These are phyloP conservation scores for Anhinga rufa DNA, from an alignment of 2,113 vertebrate genomes.

Conservation along the genomic window DNA sequence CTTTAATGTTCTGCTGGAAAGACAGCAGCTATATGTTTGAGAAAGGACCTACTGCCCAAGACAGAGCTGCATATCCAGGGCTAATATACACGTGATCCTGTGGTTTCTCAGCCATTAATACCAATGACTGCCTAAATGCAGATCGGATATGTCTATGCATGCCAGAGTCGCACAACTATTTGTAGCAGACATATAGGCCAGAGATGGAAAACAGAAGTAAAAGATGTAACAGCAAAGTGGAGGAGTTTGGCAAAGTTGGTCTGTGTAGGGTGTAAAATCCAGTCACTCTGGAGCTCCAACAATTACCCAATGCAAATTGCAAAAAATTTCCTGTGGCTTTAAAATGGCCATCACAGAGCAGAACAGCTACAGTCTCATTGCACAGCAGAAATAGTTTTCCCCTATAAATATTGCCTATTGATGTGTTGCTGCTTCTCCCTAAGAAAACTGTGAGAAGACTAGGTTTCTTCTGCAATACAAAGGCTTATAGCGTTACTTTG, in stretches of 20 bases:
- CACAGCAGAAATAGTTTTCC: not conserved
- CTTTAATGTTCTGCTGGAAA: not conserved
- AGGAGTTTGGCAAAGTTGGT: not conserved
- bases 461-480: not conserved
- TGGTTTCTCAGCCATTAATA: not conserved
- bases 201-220: not conserved
- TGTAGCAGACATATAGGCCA: too few relatives aligned
- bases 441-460: not conserved
- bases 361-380: not conserved
- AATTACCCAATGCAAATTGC: not conserved
- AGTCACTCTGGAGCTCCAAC: not conserved
- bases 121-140: not conserved
- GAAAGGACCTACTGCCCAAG: not conserved
- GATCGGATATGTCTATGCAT: rapidly evolving
- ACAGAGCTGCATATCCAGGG: not conserved
- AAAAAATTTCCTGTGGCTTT: not conserved
- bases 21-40: not conserved
- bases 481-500: not conserved
- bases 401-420: not conserved
- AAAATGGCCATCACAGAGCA: not conserved
- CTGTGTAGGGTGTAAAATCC: not conserved
- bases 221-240: not conserved
- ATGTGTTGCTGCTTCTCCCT: not conserved
- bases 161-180: too few relatives aligned
- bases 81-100: not conserved